Conservation (phyloP, 2,113 vertebrate genomes). For the Dunckerocampus dactyliophorus region DNA sequence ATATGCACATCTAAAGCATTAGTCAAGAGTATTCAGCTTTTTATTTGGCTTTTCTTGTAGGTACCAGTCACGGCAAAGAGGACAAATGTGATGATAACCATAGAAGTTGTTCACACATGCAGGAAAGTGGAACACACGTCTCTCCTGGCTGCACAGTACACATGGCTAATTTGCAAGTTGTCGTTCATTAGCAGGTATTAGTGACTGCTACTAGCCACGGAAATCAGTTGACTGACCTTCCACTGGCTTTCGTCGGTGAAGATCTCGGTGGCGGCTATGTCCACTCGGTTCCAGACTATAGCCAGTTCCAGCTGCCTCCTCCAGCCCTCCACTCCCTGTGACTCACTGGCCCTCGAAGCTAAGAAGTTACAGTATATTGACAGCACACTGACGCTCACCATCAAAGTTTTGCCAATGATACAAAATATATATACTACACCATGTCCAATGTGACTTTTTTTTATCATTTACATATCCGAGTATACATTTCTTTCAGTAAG, state of each 20-base stretch:
- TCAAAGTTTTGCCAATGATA: too few relatives aligned
- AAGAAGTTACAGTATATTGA: slow-evolving; percentile 13
- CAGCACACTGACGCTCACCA: not conserved
- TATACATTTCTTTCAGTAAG: too few relatives aligned
- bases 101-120: not conserved
- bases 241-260: slow-evolving; percentile 88
- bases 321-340: slow-evolving; percentile 75
- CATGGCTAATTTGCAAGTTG: not conserved
- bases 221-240: slow-evolving; percentile 73
- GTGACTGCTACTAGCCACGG: not conserved
- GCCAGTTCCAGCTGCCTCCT: slow-evolving; percentile 90
- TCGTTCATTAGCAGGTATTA: not conserved
- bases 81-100: not conserved
- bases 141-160: not conserved
- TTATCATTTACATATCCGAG: too few relatives aligned
- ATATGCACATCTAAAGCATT: too few relatives aligned
- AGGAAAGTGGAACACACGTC: too few relatives aligned
- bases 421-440: too few relatives aligned
- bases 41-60: not conserved
- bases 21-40: not conserved
- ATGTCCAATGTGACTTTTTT: too few relatives aligned
- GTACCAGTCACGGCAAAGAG: not conserved
- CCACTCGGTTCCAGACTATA: slow-evolving; percentile 92
- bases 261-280: slow-evolving; percentile 90
- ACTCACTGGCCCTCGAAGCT: slow-evolving; percentile 80